Percentiles rank a stretch among this genome's conserved stretches.
These are phyloP conservation scores for Hippopotamyrus pictus DNA, from an alignment of 2,797 vertebrate species.

Conservation along the genomic window DNA sequence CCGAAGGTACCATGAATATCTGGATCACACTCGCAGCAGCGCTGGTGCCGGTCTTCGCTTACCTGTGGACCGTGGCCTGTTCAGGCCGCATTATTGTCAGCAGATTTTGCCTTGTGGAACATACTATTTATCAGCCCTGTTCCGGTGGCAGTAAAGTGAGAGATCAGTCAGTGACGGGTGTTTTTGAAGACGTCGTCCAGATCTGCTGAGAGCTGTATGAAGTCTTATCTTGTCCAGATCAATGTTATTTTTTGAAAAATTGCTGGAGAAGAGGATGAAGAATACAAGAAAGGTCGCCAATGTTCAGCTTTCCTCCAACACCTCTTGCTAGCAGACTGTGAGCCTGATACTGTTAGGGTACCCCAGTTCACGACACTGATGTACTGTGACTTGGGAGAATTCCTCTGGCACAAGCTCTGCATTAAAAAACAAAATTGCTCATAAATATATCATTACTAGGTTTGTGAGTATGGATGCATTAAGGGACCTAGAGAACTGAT, in stretches of 20 bases:
- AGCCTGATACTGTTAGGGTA: not conserved
- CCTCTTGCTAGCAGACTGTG: not conserved
- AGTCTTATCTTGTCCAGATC: not conserved
- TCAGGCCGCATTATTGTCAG: not conserved
- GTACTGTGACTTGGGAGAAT: not conserved
- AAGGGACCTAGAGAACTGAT: not conserved
- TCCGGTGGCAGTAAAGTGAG: not conserved
- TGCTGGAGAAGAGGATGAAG: not conserved
- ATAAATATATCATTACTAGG: not conserved
- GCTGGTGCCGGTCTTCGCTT: not conserved
- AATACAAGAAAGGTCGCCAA: not conserved
- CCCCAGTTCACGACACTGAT: not conserved
- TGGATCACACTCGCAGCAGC: not conserved
- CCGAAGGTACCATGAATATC: not conserved
- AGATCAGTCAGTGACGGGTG: not conserved
- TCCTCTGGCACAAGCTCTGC: not conserved
- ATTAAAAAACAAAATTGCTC: not conserved
- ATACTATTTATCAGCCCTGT: not conserved
- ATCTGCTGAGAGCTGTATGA: not conserved
- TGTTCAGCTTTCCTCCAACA: not conserved
- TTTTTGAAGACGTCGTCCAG: not conserved
- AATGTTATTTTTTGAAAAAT: not conserved
- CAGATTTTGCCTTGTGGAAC: not conserved
- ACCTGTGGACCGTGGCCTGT: not conserved
- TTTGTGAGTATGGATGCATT: not conserved